A percentile compares a stretch with the other conserved stretches of the same genome.
phyloP scores from a whole-genome alignment of 1,140 invertebrate species.

The Zeugodacus cucurbitae region DNA sequence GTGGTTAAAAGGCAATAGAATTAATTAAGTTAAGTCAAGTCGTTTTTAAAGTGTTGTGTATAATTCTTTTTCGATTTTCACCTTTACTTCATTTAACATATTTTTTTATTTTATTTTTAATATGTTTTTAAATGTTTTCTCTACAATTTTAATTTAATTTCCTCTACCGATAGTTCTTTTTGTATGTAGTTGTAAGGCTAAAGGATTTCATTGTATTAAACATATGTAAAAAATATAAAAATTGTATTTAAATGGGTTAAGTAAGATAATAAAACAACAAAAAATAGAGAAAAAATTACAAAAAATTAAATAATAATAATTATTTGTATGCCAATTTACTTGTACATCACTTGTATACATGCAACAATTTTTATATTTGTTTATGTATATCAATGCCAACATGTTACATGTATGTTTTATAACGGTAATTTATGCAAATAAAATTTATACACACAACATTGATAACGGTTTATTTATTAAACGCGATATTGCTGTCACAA shows the following conservation, averaged over 20 bases:
- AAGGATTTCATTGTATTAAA: background rate
- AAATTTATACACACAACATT: constrained; percentile 5
- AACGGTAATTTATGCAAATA: constrained; percentile 35
- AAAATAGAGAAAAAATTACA: background rate
- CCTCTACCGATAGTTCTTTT: background rate
- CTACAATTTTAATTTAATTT: too few species aligned
- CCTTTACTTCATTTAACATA: background rate
- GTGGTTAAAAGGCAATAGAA: background rate
- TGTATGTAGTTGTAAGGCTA: background rate
- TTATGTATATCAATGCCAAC: background rate
- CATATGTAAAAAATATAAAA: background rate
- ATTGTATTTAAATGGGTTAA: constrained; percentile 3
- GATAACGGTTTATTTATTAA: constrained; percentile 29
- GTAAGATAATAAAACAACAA: background rate
- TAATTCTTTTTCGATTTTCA: background rate
- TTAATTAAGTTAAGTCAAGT: background rate
- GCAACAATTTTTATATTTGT: background rate
- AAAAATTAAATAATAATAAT: background rate
- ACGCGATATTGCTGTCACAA: background rate
- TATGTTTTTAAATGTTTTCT: too few species aligned
- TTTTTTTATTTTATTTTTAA: background rate
- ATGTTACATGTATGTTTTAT: background rate
- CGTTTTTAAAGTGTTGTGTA: background rate
- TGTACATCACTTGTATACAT: background rate
- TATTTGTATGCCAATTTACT: background rate